Evolutionary conservation across 2,888 invertebrate genomes (phyloP).

Genomic region (Prenolepis imparis): DNA sequence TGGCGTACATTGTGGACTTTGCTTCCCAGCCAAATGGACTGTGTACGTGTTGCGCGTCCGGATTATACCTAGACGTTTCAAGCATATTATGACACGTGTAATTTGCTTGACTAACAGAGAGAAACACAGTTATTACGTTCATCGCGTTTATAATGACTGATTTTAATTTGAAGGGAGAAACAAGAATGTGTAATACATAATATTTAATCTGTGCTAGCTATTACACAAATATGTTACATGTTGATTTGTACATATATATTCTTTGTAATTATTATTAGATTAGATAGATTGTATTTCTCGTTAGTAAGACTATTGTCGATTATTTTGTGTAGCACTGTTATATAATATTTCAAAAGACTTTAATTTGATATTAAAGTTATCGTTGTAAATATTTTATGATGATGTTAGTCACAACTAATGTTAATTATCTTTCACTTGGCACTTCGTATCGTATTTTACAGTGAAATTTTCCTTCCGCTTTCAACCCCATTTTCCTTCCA

Average conservation of each 20-base stretch:
- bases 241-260: background rate
- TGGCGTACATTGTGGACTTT: slow-evolving; percentile 16
- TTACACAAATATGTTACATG: background rate
- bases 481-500: background rate
- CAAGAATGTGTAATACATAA: slow-evolving; percentile 11
- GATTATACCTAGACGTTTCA: slow-evolving; percentile 34
- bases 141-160: slow-evolving; percentile 26
- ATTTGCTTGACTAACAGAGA: slow-evolving; percentile 28
- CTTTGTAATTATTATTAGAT: background rate
- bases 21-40: slow-evolving; percentile 36
- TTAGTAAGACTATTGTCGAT: background rate
- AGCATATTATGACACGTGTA: slow-evolving; percentile 34
- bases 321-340: background rate
- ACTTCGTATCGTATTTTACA: background rate
- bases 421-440: slow-evolving; percentile 1
- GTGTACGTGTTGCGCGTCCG: slow-evolving; percentile 25
- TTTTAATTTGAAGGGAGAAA: slow-evolving; percentile 38
- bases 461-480: background rate
- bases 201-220: background rate
- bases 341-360: background rate
- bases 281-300: background rate
- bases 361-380: background rate
- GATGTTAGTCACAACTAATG: background rate
- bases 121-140: slow-evolving; percentile 4
- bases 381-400: background rate